A percentile compares a stretch with the other conserved stretches of the same genome.
Conservation (phyloP, 2,113 vertebrate genomes). For the Alligator sinensis region DNA sequence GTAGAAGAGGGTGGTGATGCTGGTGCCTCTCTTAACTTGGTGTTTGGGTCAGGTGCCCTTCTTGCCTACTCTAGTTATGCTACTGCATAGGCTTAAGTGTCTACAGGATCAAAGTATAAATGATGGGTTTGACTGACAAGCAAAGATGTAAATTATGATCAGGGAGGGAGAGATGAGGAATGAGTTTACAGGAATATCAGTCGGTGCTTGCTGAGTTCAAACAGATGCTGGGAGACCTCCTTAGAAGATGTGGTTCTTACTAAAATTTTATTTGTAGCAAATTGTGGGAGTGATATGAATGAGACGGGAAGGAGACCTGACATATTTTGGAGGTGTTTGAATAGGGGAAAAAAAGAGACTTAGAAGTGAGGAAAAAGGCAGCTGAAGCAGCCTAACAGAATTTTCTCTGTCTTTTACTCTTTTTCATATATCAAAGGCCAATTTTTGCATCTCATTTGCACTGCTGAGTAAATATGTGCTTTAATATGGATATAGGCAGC, state of each 20-base stretch:
- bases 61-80: background rate
- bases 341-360: background rate
- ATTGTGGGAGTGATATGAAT: conserved; percentile 2
- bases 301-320: background rate
- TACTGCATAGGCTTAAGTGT: background rate
- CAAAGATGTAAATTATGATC: background rate
- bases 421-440: background rate
- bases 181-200: fast-evolving
- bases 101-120: background rate
- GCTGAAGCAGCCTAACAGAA: background rate
- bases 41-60: no score
- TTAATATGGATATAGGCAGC: conserved; percentile 38
- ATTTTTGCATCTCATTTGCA: conserved; percentile 20
- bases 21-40: no score
- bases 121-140: background rate
- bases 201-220: background rate
- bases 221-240: background rate
- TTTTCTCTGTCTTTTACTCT: background rate
- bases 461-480: conserved; percentile 27
- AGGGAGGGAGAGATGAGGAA: background rate
- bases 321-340: background rate
- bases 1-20: no score
- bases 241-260: fast-evolving
- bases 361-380: background rate
- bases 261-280: background rate